phyloP scores from a whole-genome alignment of 2,113 vertebrate species.

The Pionites leucogaster region DNA sequence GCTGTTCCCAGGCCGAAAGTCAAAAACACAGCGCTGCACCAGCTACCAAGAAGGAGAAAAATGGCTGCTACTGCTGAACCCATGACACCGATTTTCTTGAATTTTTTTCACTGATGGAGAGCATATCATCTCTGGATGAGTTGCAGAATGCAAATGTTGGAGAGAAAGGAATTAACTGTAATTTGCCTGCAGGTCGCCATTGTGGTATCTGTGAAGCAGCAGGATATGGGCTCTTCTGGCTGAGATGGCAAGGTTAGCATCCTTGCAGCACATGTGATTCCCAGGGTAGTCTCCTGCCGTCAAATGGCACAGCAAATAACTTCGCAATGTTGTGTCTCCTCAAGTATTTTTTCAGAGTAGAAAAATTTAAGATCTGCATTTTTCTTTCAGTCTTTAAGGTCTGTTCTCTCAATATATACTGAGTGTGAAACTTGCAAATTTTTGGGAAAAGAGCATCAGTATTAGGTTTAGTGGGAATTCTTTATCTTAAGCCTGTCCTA shows the following conservation, averaged over 20 bases:
- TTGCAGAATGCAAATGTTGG: not conserved
- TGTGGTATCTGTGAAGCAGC: not conserved
- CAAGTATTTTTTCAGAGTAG: not conserved
- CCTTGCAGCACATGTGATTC: not conserved
- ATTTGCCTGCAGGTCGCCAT: rapidly evolving
- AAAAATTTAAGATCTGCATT: not conserved
- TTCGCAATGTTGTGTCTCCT: not conserved
- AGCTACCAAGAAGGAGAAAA: too few species aligned
- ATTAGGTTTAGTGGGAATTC: not conserved
- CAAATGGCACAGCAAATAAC: not conserved
- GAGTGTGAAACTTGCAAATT: not conserved
- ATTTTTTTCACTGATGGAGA: not conserved
- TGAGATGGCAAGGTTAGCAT: not conserved
- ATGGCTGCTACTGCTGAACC: too few species aligned
- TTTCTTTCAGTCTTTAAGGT: not conserved
- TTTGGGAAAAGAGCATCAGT: rapidly evolving
- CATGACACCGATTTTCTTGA: not conserved
- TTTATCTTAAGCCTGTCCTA: not conserved
- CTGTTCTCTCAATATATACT: rapidly evolving
- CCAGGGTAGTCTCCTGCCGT: not conserved
- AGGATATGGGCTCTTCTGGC: not conserved
- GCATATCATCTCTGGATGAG: not conserved
- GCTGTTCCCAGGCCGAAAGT: too few species aligned
- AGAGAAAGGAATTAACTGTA: not conserved
- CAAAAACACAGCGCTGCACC: too few species aligned